Percentiles rank a stretch among this genome's conserved stretches.
phyloP scores from a whole-genome alignment of 2,113 vertebrate species.

The Cottus gobio region DNA sequence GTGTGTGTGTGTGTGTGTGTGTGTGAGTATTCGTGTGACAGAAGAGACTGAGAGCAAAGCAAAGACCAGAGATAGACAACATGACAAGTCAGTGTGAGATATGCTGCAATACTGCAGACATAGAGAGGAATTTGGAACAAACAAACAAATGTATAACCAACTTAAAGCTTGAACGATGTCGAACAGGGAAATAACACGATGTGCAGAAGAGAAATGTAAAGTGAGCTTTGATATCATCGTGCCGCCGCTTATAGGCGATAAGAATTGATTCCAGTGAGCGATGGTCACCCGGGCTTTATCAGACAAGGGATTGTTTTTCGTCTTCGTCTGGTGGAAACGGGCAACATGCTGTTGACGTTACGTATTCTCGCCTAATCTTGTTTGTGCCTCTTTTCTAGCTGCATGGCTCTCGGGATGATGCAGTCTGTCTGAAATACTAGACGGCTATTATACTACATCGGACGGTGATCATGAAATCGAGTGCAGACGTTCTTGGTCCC shows the following conservation, averaged over 20 bases:
- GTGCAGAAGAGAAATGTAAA: conserved; percentile 17
- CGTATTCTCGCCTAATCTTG: background rate
- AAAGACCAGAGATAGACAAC: conserved; percentile 35
- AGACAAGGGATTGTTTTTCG: background rate
- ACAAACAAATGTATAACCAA: background rate
- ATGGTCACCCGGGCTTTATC: background rate
- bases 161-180: conserved; percentile 41
- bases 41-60: conserved; percentile 44
- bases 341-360: background rate
- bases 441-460: background rate
- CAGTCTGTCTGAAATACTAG: background rate
- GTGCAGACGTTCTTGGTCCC: background rate
- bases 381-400: background rate
- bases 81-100: conserved; percentile 29
- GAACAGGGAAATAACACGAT: background rate
- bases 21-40: conserved; percentile 45
- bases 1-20: conserved; percentile 34
- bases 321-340: background rate
- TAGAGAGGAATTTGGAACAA: conserved; percentile 6
- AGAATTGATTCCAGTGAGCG: conserved; percentile 3
- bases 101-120: conserved; percentile 18
- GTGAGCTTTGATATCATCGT: conserved; percentile 4
- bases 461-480: background rate
- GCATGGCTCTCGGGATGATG: background rate
- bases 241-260: background rate